Evolutionary conservation across 1,140 invertebrate genomes (phyloP).

Genomic region (Drosophila gunungcola): DNA sequence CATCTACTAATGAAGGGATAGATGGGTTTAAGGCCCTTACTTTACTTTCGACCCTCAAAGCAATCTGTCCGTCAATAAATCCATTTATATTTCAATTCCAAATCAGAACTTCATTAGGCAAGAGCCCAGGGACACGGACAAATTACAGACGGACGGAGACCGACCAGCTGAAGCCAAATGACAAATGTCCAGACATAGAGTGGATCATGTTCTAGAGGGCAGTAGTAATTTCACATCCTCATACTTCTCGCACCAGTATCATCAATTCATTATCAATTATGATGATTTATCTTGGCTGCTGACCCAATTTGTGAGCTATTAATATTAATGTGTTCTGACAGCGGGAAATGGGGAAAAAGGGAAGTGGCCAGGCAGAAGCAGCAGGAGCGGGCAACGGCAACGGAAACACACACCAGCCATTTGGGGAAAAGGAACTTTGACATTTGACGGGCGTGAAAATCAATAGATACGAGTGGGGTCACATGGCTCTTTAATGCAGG

Average conservation of each 20-base stretch:
- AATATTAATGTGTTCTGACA: constrained; percentile 68
- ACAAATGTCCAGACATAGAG: constrained; percentile 38
- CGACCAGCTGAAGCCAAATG: constrained; percentile 23
- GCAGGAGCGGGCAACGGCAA: constrained; percentile 6
- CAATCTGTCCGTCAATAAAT: constrained; percentile 17
- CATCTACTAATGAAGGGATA: background rate
- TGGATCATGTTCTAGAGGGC: constrained; percentile 23
- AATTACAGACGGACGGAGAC: background rate
- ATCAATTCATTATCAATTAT: constrained; percentile 82
- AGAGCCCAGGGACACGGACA: constrained; percentile 10
- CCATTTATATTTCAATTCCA: constrained; percentile 44
- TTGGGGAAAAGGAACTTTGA: constrained; percentile 27
- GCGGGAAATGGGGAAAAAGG: constrained; percentile 10
- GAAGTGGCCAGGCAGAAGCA: constrained; percentile 15
- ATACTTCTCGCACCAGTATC: constrained; percentile 35
- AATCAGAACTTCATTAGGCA: constrained; percentile 38
- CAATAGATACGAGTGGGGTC: constrained; percentile 28
- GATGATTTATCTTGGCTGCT: constrained; percentile 80
- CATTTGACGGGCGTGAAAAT: constrained; percentile 52
- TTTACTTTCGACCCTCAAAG: constrained; percentile 4
- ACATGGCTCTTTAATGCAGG: background rate
- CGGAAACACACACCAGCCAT: constrained; percentile 2
- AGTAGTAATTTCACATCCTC: constrained; percentile 2
- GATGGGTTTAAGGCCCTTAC: background rate
- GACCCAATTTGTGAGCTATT: constrained; percentile 79